These are phyloP conservation scores for Styela clava DNA, from an alignment of 23 tunicate species.

Conservation along the genomic window DNA sequence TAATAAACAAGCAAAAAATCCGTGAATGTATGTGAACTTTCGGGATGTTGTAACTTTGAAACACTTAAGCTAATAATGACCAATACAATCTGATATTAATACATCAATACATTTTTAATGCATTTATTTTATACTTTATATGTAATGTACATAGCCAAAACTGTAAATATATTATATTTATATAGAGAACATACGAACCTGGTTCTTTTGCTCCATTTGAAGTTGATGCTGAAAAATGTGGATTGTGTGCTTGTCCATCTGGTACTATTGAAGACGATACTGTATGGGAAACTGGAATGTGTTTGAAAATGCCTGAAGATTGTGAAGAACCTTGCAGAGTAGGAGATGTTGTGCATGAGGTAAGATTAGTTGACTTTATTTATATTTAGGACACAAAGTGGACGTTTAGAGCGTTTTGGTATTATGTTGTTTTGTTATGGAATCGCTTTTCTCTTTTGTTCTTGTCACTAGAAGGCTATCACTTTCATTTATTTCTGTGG, in stretches of 20 bases:
- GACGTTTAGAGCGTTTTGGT: not conserved
- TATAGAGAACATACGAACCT: conserved; percentile 36
- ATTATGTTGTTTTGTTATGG: not conserved
- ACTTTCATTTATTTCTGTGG: no score
- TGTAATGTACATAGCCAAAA: no score
- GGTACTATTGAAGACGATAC: conserved; percentile 45
- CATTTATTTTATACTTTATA: no score
- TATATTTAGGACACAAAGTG: not conserved
- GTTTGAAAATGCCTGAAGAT: conserved; percentile 52
- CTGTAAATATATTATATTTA: no score
- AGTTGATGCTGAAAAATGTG: conserved; percentile 8
- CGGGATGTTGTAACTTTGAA: no score
- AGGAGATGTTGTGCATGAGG: conserved; percentile 37
- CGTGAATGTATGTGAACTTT: no score
- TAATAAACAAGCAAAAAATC: no score
- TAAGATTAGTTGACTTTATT: no score
- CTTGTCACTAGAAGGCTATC: no score
- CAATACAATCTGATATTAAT: no score
- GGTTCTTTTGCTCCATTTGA: conserved; percentile 48
- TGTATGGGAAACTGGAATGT: conserved; percentile 82
- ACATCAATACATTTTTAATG: no score
- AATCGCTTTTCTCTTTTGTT: not conserved
- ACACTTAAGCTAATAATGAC: no score
- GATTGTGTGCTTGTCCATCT: conserved; percentile 59
- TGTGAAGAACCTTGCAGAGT: conserved; percentile 74